Evolutionary conservation across 2,797 vertebrate species (phyloP), one percentile per base, ranked within the genome.

Genomic region (Jordanella pulchra): DNA sequence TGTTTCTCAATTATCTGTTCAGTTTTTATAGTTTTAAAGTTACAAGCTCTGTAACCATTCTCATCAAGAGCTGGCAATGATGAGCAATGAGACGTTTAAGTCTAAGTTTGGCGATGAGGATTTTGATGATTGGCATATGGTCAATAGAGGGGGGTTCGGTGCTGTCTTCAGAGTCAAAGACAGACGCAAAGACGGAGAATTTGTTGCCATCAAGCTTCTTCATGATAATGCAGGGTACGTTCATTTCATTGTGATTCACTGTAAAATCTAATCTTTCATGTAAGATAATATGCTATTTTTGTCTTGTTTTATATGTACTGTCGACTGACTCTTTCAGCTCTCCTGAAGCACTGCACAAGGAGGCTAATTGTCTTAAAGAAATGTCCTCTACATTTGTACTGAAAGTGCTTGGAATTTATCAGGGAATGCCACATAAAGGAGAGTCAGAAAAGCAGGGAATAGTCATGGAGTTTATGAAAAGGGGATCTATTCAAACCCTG

Each of bases 401-500:
- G 53, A 73, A n/a, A 30, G 65, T 93, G 72, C 67, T 82, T 39
- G 94, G 93, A 48, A 65, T 79, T 35, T 95, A 91, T 71, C 3
- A 75, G 1, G 87, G 87, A 67, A 13, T 0, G 25, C 54, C 44
- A 0, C 72, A 63, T 1, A 0, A 0, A 14, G 0, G 0, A 7
- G 0, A 0, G 0, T 0, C 0, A 1, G 7, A 25, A 12, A 56
- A 66, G 48, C 44, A 68, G 3, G 94, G 94, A 56, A 88, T 95
- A 65, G 91, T 95, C 58, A 94, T 93, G 89, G 91, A 94, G 64
- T 82, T 88, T 69, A 93, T 94, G 93, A 30, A 53, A 15, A 83
- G 69, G 67, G 93, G 93, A 7, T 94, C 93, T 23, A 55, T 95
- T 73, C 47, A 85, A 7, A 78, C 69, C 35, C 82, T 94, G 21